phyloP scores from a whole-genome alignment of 2,113 vertebrate genomes.

The Eretmodus cyanostictus region DNA sequence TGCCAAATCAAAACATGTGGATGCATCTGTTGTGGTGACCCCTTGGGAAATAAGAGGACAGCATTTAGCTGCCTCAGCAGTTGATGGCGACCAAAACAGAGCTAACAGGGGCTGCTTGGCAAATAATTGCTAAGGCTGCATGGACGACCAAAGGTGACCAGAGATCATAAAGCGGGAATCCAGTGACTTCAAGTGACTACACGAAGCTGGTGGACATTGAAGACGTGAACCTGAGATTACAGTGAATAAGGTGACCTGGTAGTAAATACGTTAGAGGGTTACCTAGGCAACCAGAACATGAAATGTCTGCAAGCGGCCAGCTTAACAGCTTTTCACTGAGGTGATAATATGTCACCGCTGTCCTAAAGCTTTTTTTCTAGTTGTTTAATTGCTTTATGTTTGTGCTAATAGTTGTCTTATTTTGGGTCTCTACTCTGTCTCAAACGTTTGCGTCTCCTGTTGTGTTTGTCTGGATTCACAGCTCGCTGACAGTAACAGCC shows the following conservation, averaged over 20 bases:
- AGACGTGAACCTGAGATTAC: not conserved
- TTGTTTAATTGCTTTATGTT: not conserved
- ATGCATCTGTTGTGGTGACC: not conserved
- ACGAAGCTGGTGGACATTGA: not conserved
- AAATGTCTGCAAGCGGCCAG: not conserved
- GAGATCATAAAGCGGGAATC: not conserved
- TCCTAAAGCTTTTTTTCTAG: not conserved
- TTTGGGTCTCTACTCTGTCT: not conserved
- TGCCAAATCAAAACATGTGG: not conserved
- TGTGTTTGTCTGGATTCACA: not conserved
- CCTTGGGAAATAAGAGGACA: not conserved
- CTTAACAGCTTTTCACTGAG: not conserved
- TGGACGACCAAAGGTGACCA: not conserved
- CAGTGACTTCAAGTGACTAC: not conserved
- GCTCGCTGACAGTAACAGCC: slow-evolving; percentile 13
- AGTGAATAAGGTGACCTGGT: not conserved
- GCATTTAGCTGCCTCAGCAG: not conserved
- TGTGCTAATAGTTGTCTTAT: not conserved
- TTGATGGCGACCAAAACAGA: not conserved
- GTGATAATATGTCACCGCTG: not conserved
- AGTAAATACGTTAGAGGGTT: not conserved
- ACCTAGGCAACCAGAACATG: not conserved
- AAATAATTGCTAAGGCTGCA: not conserved
- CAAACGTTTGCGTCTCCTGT: not conserved
- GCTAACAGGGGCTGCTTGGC: not conserved